Conservation (phyloP, 2,797 vertebrate species). For the Galaxias olidus region DNA sequence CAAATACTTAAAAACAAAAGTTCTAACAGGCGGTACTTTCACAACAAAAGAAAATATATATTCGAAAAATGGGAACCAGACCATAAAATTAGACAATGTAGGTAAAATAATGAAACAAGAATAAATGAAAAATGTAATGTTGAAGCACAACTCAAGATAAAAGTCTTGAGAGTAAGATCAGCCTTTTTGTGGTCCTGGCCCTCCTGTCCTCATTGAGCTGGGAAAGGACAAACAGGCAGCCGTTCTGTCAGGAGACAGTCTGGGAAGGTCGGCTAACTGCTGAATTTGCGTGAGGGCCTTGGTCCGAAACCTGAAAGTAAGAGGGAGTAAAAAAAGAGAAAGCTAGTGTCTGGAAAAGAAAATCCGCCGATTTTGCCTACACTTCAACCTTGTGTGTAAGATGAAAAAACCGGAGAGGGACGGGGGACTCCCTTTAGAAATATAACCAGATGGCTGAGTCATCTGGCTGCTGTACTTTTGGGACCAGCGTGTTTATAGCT, state of each 20-base stretch:
- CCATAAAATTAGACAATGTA: too few relatives aligned
- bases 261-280: conserved; percentile 6
- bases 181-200: neutral
- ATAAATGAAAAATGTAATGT: too few relatives aligned
- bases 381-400: conserved; percentile 23
- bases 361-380: conserved; percentile 36
- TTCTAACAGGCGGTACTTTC: too few relatives aligned
- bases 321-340: neutral
- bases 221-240: neutral
- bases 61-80: too few relatives aligned
- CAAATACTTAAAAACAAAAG: too few relatives aligned
- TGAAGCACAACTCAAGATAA: too few relatives aligned
- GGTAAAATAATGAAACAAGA: too few relatives aligned
- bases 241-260: neutral
- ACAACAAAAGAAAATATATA: too few relatives aligned
- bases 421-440: conserved; percentile 61
- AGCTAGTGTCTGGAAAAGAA: conserved; percentile 28
- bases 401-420: conserved; percentile 17
- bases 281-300: conserved; percentile 6
- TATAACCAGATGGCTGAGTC: conserved; percentile 56
- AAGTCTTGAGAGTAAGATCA: too few relatives aligned
- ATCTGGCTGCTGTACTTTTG: conserved; percentile 34
- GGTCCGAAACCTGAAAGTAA: conserved; percentile 14
- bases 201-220: neutral
- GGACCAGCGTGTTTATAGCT: neutral